phyloP scores from a whole-genome alignment of 2,888 invertebrate genomes.

The Trachelus stipa region DNA sequence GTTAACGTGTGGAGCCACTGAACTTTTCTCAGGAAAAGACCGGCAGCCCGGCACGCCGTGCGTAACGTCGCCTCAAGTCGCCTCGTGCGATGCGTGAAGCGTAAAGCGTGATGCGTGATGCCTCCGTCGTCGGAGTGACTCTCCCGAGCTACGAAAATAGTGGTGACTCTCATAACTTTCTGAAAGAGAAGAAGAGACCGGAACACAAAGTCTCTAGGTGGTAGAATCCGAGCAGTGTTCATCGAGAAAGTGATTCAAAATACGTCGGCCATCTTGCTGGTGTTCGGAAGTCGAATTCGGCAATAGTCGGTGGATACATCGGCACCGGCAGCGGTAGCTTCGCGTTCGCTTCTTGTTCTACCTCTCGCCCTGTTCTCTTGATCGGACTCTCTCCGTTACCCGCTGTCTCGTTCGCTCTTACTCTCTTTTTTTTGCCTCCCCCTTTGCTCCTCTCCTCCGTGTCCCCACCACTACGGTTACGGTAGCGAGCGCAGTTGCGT shows the following conservation, averaged over 20 bases:
- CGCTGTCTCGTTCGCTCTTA: neutral
- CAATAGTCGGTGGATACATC: neutral
- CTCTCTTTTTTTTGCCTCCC: neutral
- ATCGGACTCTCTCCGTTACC: conserved; percentile 1
- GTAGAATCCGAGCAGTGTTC: neutral
- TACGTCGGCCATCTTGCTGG: neutral
- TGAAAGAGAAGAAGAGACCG: neutral
- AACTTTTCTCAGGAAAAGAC: neutral
- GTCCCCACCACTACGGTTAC: conserved; percentile 11
- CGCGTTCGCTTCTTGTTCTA: neutral
- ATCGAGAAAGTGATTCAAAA: neutral
- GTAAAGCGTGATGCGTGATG: neutral
- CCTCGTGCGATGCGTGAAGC: neutral
- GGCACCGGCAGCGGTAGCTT: neutral
- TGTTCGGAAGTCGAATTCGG: neutral
- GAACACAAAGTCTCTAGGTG: neutral
- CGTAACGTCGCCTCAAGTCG: neutral
- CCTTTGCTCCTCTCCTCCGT: too few species aligned
- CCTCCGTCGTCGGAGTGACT: neutral
- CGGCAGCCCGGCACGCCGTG: neutral
- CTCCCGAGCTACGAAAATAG: neutral
- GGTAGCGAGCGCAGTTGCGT: conserved; percentile 38
- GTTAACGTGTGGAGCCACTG: neutral
- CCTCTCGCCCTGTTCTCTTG: conserved; percentile 1
- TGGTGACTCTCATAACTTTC: neutral